Evolutionary conservation across 1,140 invertebrate species (phyloP).

Genomic region (Nephotettix cincticeps): DNA sequence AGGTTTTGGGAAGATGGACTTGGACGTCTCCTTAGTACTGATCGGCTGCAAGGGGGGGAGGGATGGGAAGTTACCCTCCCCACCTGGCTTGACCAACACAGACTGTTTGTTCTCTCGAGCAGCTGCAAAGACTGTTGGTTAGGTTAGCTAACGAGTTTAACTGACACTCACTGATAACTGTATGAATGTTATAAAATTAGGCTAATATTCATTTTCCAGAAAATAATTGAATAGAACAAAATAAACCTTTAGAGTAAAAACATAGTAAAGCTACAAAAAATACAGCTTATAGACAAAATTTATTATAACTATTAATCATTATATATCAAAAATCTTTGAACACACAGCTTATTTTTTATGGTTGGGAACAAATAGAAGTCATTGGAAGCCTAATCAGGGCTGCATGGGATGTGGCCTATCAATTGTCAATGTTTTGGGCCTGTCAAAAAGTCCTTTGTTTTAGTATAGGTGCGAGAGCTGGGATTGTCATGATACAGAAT

Average conservation of each 20-base stretch:
- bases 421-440: constrained; percentile 39
- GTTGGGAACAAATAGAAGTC: constrained; percentile 47
- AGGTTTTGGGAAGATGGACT: background rate
- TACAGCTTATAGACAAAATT: too few relatives aligned
- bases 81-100: background rate
- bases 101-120: constrained; percentile 2
- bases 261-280: too few relatives aligned
- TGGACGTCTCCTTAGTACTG: background rate
- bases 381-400: too few relatives aligned
- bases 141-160: background rate
- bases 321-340: constrained; percentile 44
- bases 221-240: too few relatives aligned
- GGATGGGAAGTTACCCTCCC: background rate
- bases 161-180: too few relatives aligned
- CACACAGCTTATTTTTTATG: constrained; percentile 43
- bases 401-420: constrained; percentile 50
- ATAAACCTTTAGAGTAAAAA: too few relatives aligned
- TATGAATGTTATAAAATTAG: too few relatives aligned
- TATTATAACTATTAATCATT: too few relatives aligned
- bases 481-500: constrained; percentile 43
- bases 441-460: constrained; percentile 38
- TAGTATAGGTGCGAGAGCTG: constrained; percentile 33
- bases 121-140: background rate
- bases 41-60: constrained; percentile 16
- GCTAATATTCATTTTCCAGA: too few relatives aligned